Evolutionary conservation across 2,888 invertebrate species (phyloP).

Genomic region (Ametastegia equiseti): DNA sequence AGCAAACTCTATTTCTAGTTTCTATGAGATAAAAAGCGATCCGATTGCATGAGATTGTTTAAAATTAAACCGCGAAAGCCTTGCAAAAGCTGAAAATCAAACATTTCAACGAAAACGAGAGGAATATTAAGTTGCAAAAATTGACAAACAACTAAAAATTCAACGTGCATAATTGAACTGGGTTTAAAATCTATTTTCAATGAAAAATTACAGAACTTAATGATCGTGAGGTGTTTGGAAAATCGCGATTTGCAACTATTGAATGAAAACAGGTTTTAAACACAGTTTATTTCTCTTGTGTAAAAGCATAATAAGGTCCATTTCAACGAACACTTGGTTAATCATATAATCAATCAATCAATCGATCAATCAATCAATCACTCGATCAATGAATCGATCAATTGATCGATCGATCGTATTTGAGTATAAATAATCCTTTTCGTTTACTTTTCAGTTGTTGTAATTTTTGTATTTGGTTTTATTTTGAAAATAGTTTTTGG

Average conservation of each 20-base stretch:
- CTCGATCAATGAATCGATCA: not conserved
- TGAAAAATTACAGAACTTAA: not conserved
- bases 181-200: conserved; percentile 9
- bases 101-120: not conserved
- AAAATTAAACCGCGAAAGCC: too few relatives aligned
- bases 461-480: not conserved
- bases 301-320: not conserved
- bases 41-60: too few relatives aligned
- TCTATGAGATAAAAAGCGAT: too few relatives aligned
- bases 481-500: not conserved
- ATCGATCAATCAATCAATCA: not conserved
- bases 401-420: not conserved
- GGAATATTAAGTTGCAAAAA: not conserved
- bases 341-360: not conserved
- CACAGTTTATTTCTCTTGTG: conserved; percentile 20
- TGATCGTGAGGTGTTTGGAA: not conserved
- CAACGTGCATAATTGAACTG: not conserved
- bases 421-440: conserved; percentile 19
- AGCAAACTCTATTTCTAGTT: too few relatives aligned
- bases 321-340: not conserved
- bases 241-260: not conserved
- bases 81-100: too few relatives aligned
- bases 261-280: conserved; percentile 11
- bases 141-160: not conserved
- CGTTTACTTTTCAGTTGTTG: not conserved